A percentile compares a stretch with the other conserved stretches of the same genome.
These are phyloP conservation scores for Andrena haemorrhoa DNA, from an alignment of 2,888 invertebrate genomes.

Conservation along the genomic window DNA sequence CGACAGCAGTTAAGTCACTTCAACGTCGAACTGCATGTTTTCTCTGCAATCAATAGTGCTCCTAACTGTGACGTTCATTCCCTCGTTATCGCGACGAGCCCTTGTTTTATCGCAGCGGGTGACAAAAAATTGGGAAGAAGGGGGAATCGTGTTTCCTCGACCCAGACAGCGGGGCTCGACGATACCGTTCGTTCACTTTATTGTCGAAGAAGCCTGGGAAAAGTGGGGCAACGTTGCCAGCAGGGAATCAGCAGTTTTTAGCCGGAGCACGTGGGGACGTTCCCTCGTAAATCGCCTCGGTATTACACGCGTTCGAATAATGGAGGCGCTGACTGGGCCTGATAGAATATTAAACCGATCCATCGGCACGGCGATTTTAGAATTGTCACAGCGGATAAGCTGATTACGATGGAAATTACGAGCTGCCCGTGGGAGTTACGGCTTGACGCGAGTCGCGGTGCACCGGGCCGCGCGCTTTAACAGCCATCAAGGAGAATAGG, in stretches of 20 bases:
- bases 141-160: not conserved
- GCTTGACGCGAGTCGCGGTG: not conserved
- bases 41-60: not conserved
- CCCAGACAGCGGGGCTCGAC: not conserved
- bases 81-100: not conserved
- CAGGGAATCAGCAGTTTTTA: conserved; percentile 52
- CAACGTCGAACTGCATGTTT: conserved; percentile 1
- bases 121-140: no score
- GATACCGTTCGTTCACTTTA: not conserved
- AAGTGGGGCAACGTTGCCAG: conserved; percentile 35
- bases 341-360: conserved; percentile 38
- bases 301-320: conserved; percentile 21
- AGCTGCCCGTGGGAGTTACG: not conserved
- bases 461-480: not conserved
- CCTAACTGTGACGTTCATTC: conserved; percentile 5
- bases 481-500: not conserved
- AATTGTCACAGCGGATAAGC: conserved; percentile 18
- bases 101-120: not conserved
- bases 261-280: conserved; percentile 12
- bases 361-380: conserved; percentile 21
- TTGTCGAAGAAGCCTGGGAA: not conserved
- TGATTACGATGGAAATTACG: conserved; percentile 43
- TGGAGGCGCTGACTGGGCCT: conserved; percentile 14
- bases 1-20: conserved; percentile 11
- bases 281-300: conserved; percentile 25